These are phyloP conservation scores for Agrilus cyanescens DNA, from an alignment of 2,888 invertebrate genomes.

Conservation along the genomic window DNA sequence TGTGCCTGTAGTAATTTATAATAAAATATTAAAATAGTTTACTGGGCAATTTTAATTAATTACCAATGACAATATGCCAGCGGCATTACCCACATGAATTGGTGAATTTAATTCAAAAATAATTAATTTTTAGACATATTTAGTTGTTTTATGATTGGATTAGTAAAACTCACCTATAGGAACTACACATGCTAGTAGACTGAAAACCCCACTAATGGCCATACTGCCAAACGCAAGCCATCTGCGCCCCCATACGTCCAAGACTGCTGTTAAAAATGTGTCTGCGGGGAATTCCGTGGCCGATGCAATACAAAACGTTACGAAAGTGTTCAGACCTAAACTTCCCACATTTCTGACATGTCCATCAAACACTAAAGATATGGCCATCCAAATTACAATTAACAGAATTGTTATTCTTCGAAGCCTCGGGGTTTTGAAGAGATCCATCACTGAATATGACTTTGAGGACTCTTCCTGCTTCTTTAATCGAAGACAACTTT, in stretches of 20 bases:
- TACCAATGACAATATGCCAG: too few species aligned
- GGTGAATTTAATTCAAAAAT: too few species aligned
- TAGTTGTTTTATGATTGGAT: background rate
- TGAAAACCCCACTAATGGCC: conserved; percentile 70
- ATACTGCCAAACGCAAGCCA: conserved; percentile 78
- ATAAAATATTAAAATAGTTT: too few species aligned
- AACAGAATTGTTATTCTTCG: conserved; percentile 65
- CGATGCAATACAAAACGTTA: conserved; percentile 74
- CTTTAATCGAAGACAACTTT: conserved; percentile 53
- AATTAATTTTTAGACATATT: too few species aligned
- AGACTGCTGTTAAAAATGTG: conserved; percentile 61
- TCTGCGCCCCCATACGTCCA: conserved; percentile 72
- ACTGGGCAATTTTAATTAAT: too few species aligned
- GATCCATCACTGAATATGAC: conserved; percentile 66
- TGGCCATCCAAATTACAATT: conserved; percentile 81
- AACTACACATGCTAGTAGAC: conserved; percentile 62
- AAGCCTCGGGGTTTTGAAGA: conserved; percentile 67
- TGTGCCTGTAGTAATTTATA: too few species aligned
- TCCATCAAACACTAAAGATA: conserved; percentile 77
- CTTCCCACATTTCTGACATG: conserved; percentile 82
- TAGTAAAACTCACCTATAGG: conserved; percentile 47
- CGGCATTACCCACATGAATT: too few species aligned
- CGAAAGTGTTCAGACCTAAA: conserved; percentile 67
- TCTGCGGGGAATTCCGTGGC: conserved; percentile 79
- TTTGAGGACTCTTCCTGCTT: conserved; percentile 59